phyloP scores from a whole-genome alignment of 2,888 invertebrate species.

The Candidula unifasciata region DNA sequence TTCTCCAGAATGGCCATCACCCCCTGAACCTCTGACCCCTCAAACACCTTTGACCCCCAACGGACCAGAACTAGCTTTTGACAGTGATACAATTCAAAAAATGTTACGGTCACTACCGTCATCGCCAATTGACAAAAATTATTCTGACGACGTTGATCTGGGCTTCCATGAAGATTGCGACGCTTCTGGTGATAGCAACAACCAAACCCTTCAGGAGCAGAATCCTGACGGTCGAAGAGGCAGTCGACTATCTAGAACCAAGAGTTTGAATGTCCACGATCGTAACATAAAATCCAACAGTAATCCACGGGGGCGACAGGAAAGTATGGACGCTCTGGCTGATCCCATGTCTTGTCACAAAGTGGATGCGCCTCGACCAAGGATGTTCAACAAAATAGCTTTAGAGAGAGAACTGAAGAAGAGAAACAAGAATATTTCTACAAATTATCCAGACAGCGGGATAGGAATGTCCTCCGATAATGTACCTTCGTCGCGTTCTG shows the following conservation, averaged over 20 bases:
- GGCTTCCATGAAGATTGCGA: constrained; percentile 69
- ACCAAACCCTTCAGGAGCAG: not conserved
- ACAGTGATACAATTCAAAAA: constrained; percentile 91
- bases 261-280: constrained; percentile 61
- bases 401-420: constrained; percentile 69
- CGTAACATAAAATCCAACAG: constrained; percentile 44
- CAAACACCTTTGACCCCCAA: constrained; percentile 71
- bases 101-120: constrained; percentile 94
- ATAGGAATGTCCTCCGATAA: constrained; percentile 70
- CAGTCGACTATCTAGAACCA: constrained; percentile 57
- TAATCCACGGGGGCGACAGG: constrained; percentile 37
- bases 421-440: constrained; percentile 65
- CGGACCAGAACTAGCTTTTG: constrained; percentile 80
- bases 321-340: constrained; percentile 39
- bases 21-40: constrained; percentile 75
- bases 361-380: constrained; percentile 54
- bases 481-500: constrained; percentile 67
- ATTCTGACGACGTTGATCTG: constrained; percentile 62
- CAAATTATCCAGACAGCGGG: constrained; percentile 75
- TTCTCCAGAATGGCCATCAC: constrained; percentile 76
- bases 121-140: constrained; percentile 64
- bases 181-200: constrained; percentile 32
- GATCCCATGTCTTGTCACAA: constrained; percentile 35
- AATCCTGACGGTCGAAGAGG: constrained; percentile 38
- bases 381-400: constrained; percentile 58